A percentile compares a stretch with the other conserved stretches of the same genome.
These are phyloP conservation scores for Orthosia incerta DNA, from an alignment of 2,888 invertebrate genomes.

Conservation along the genomic window DNA sequence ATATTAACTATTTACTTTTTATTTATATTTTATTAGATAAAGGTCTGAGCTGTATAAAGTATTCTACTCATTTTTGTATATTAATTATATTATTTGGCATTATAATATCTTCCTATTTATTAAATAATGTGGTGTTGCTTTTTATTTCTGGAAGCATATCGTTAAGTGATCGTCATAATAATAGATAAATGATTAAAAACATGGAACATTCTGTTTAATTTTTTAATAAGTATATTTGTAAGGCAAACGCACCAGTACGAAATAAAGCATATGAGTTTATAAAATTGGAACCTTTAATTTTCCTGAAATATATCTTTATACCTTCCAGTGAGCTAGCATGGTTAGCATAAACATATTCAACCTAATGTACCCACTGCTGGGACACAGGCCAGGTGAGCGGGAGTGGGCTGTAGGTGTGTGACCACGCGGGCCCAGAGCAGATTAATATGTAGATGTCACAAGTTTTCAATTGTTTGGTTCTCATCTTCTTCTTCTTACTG, in stretches of 20 bases:
- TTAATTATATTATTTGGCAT: conserved; percentile 64
- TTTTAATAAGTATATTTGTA: conserved; percentile 88
- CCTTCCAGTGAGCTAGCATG: too few relatives aligned
- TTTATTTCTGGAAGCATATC: conserved; percentile 84
- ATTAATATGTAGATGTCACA: too few relatives aligned
- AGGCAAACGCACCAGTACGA: conserved; percentile 91
- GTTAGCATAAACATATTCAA: too few relatives aligned
- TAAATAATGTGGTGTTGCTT: conserved; percentile 77
- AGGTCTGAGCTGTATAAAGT: conserved; percentile 66
- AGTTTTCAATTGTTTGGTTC: too few relatives aligned
- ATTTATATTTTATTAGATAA: conserved; percentile 59
- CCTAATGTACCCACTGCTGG: too few relatives aligned
- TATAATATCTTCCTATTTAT: conserved; percentile 75
- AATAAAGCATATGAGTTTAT: conserved; percentile 91
- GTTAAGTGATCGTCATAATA: conserved; percentile 84
- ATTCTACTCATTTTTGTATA: conserved; percentile 65
- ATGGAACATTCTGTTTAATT: conserved; percentile 78
- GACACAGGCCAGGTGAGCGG: too few relatives aligned
- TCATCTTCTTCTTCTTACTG: too few relatives aligned
- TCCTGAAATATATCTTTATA: background rate
- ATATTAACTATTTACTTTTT: background rate
- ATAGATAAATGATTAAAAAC: conserved; percentile 77
- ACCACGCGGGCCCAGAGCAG: too few relatives aligned
- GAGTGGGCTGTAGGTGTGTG: too few relatives aligned
- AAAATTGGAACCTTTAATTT: conserved; percentile 59